Evolutionary conservation across 2,888 invertebrate species (phyloP).

Genomic region (Lepidocyrtinus sp.): DNA sequence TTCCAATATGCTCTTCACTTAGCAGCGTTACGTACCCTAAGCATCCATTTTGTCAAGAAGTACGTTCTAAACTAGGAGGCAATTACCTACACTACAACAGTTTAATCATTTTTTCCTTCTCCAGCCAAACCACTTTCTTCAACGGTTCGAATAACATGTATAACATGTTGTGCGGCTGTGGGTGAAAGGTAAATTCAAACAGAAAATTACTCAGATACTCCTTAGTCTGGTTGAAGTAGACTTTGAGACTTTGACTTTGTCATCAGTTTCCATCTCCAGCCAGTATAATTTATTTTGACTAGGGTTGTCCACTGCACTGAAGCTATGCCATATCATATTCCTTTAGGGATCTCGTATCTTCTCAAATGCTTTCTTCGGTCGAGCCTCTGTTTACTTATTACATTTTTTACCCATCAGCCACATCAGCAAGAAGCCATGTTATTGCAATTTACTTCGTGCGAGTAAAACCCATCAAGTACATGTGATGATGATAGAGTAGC

Average conservation of each 20-base stretch:
- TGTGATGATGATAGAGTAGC: not conserved
- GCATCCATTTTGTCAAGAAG: not conserved
- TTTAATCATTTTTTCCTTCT: constrained; percentile 55
- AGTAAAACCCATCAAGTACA: not conserved
- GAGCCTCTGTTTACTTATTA: not conserved
- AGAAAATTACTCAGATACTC: no score
- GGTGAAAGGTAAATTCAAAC: no score
- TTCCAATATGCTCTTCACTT: constrained; percentile 53
- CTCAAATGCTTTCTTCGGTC: not conserved
- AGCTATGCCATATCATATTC: no score
- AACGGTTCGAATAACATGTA: no score
- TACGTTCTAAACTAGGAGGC: not conserved
- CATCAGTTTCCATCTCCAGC: no score
- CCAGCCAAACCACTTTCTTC: not conserved
- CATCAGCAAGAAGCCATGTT: constrained; percentile 4
- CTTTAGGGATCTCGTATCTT: no score
- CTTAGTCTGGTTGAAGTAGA: no score
- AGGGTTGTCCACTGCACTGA: no score
- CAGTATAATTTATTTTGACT: no score
- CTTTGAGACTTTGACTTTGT: no score
- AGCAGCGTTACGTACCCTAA: not conserved
- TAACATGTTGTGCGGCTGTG: no score
- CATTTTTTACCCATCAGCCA: constrained; percentile 11
- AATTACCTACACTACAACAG: constrained; percentile 7
- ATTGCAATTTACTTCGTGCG: constrained; percentile 13